Conservation (phyloP, 2,888 invertebrate genomes). For the Odontocerum albicorne region DNA sequence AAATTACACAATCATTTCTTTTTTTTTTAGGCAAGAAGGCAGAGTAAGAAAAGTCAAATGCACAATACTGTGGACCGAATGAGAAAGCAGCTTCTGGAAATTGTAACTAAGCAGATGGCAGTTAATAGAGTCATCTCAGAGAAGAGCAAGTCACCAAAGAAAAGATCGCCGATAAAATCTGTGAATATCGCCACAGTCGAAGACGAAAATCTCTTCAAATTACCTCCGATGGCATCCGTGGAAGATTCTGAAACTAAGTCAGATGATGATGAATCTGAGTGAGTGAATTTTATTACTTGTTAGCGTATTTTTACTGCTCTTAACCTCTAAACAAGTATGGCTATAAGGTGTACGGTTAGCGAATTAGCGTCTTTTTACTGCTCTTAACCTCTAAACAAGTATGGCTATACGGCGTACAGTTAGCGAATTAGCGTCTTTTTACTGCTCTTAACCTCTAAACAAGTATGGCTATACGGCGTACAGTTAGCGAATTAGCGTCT, state of each 20-base stretch:
- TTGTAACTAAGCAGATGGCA: conserved; percentile 77
- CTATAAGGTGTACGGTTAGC: no score
- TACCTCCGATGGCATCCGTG: conserved; percentile 56
- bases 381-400: no score
- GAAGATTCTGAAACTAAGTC: conserved; percentile 44
- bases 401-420: no score
- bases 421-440: no score
- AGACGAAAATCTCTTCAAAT: conserved; percentile 66
- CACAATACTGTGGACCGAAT: conserved; percentile 71
- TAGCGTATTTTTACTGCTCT: no score
- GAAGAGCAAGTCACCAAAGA: conserved; percentile 49
- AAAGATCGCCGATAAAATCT: conserved; percentile 43
- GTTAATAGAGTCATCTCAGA: conserved; percentile 67
- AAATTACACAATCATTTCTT: no score
- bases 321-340: no score
- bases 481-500: no score
- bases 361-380: no score
- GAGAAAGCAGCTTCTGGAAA: conserved; percentile 70
- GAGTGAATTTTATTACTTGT: conserved; percentile 4
- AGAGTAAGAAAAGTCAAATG: conserved; percentile 70
- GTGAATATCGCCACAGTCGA: conserved; percentile 38
- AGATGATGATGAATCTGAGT: conserved; percentile 54
- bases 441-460: no score
- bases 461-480: no score
- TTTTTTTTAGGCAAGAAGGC: conserved; percentile 63